Base-by-base conservation (phyloP, 2,888 invertebrate genomes). In the Perdita meconis region DNA sequence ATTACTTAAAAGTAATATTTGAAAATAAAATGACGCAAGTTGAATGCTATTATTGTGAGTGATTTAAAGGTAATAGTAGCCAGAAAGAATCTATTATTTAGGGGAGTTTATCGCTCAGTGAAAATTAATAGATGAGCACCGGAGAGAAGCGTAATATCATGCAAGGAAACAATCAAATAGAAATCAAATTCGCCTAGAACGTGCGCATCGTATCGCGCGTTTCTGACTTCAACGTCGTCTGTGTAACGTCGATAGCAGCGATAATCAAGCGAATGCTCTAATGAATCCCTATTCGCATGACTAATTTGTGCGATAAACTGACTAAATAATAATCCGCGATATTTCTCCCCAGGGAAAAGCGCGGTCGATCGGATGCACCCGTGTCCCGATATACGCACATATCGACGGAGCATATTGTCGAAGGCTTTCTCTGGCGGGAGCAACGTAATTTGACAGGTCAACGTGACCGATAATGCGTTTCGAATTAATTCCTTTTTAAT, bases 271-370 rank as follows among this genome's bases (percentile, higher is more conserved):
- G 72, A 81, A 72, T 85, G 74, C 80, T 83, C 82, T 87, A 87
- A 87, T 86, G 87, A 87, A 86, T 87, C 87, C 80, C 85, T 84
- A 83, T 83, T 86, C 82, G 85, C 83, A 84, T 86, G 81, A 84
- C 85, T 87, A 87, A 87, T 87, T 85, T 84, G 84, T 61, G 75
- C 84, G 86, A 84, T 86, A 86, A 86, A 83, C 84, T 79, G 86
- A 83, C 80, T 86, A 86, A 86, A 86, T 86, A 86, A 86, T 86
- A 86, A 85, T 86, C 76, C 85, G 72, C 77, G 78, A 86, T 86
- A 86, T 86, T 86, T 86, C 86, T 83, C 86, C 75, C 82, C 71
- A 44, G 82, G 79, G 77, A 68, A 76, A 78, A 77, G 70, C 77
- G 73, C 71, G 83, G 83, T 76, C 75, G 81, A 80, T 81, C 76